Evolutionary conservation across 2,113 vertebrate genomes (phyloP), one percentile per base, ranked within the genome.

Genomic region (Dolichotis patagonum): DNA sequence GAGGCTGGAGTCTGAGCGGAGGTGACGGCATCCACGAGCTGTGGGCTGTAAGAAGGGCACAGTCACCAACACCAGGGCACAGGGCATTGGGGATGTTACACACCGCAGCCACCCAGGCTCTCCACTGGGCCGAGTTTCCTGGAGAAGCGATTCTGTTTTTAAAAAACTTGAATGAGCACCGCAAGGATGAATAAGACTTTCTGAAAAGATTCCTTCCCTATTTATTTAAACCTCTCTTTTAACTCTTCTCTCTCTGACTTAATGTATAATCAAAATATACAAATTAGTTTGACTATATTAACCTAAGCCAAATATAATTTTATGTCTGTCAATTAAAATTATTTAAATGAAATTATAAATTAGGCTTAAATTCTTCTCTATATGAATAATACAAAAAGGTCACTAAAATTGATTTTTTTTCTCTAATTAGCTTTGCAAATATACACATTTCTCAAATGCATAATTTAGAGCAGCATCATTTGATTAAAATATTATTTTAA

Each of bases 1-100:
- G 99, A 99, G 73, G 98, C 99, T n/a, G 98, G 71, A 1, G 99
- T 99, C 98, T 99, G 99, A 85, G 99, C 99, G 0, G 99, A 99
- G 5, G 99, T 99, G 96, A 99, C 98, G 0, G 99, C 99, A 92
- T 99, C 99, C 90, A 99, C 99, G 83, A 99, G 92, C 98, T 99
- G 99, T 26, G 99, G 99, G 80, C 99, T 99, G 96, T n/a, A 82
- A 73, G 92, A 58, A 58, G 95, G 32, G 85, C 1, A 24, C 5
- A 88, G 43, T 69, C 32, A 46, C 2, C 2, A 16, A 22, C 20
- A 67, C 7, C 35, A 43, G 16, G 6, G 65, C 52, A 90, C 58
- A 80, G 2, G 11, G 9, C 9, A 56, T 38, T 58, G 10, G 38
- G 49, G 52, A n/a, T 75, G 56, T 19, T 81, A 69, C 73, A 80